Base-by-base conservation (phyloP, 2,113 vertebrate species). In the Pyxicephalus adspersus region DNA sequence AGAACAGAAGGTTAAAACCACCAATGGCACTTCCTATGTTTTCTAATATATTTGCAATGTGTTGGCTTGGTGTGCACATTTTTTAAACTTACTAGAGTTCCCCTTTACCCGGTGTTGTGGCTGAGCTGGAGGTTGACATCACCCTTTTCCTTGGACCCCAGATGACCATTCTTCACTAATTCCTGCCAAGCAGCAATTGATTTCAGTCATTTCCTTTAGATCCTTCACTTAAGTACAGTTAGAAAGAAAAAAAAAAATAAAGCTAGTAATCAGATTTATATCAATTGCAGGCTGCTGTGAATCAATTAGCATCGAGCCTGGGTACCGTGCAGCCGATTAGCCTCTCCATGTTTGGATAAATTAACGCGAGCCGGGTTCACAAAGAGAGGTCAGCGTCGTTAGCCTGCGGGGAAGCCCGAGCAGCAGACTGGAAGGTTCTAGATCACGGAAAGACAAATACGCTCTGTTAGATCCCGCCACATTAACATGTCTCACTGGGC, bases 181-280 rank as follows among this genome's bases (percentile, higher is more conserved):
- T 13, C 57, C 34, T 83, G 84, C 86, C 84, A 73, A 84, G 81
- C 81, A 60, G 86, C 90, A 87, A 91, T 91, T 93, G 90, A 90
- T 90, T 90, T 89, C 89, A 91, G 89, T 90, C 90, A 90, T 92
- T 91, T 92, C 87, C 90, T 89, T 86, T 91, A 91, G 90, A 89
- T 90, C 90, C 90, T 90, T 86, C 88, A 61, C 22, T 22, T 52
- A 16, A 50, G 64, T 52, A 54, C 38, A 45, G 38, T 57, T n/a
- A 81, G 38, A 74, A 73, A 52, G 89, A 87, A 91, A 91, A 91
- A 93, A 90, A 91, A 91, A 93, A 90, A 91, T 90, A 93, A 92
- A 92, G 89, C 88, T 90, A 90, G 90, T 94, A 94, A 94, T 95
- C 92, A 91, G 91, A 91, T 94, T 93, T 93, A 92, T 92, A 92